These are phyloP conservation scores for Drosophila ficusphila DNA, from an alignment of 1,140 invertebrate genomes.

Conservation along the genomic window DNA sequence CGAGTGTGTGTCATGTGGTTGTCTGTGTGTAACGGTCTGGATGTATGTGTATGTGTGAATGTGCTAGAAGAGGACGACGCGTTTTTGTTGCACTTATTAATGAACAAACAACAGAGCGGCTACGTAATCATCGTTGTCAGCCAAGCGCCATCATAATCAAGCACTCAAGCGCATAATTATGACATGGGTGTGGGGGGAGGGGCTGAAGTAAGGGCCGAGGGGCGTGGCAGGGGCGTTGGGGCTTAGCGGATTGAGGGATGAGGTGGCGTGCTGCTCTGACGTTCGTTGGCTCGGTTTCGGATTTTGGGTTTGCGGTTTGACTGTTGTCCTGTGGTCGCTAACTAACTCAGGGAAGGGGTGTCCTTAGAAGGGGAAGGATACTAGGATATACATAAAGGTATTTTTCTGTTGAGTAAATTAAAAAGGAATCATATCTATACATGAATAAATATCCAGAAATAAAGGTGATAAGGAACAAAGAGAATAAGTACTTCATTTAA, in stretches of 20 bases:
- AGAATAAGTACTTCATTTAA: no score
- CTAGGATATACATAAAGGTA: no score
- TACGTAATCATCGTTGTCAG: slow-evolving; percentile 76
- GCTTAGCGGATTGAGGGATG: slow-evolving; percentile 20
- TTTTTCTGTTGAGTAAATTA: no score
- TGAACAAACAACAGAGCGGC: slow-evolving; percentile 74
- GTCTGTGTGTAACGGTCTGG: slow-evolving; percentile 21
- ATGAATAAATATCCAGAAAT: no score
- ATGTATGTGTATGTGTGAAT: slow-evolving; percentile 9
- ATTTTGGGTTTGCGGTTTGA: slow-evolving; percentile 40
- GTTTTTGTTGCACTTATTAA: slow-evolving; percentile 81
- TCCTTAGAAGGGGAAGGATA: not conserved
- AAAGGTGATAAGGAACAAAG: no score
- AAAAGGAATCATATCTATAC: no score
- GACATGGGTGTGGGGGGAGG: slow-evolving; percentile 23
- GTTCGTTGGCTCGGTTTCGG: slow-evolving; percentile 27
- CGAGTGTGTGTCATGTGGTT: slow-evolving; percentile 14
- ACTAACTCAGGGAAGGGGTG: slow-evolving; percentile 33
- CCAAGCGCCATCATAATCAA: slow-evolving; percentile 70
- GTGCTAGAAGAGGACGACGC: slow-evolving; percentile 27
- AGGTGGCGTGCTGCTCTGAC: slow-evolving; percentile 40
- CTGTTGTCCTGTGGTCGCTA: slow-evolving; percentile 35
- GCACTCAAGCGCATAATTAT: slow-evolving; percentile 76
- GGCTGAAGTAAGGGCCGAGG: not conserved
- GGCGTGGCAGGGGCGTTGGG: not conserved